Conservation (phyloP, 92 coral and sea anemone species). For the Porites rus region DNA sequence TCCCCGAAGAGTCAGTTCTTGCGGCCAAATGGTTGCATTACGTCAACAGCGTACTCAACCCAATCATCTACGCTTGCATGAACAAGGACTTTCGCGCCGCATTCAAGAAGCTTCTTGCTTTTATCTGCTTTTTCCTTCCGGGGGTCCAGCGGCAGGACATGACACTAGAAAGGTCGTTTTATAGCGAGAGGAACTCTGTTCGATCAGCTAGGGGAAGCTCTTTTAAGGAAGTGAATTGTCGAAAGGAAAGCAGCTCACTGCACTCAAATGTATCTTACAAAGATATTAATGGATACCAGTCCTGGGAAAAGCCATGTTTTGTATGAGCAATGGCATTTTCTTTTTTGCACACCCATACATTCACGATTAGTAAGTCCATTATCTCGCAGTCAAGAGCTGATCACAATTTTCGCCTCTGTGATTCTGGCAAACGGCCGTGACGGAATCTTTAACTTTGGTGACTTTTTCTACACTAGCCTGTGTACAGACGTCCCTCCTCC, state of each 20-base stretch:
- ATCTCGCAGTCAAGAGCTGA: too few relatives aligned
- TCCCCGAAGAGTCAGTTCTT: constrained; percentile 81
- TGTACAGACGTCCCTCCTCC: too few relatives aligned
- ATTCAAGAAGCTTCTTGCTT: constrained; percentile 84
- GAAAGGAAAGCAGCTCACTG: constrained; percentile 50
- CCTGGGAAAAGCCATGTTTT: constrained; percentile 32
- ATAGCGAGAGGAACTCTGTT: constrained; percentile 70
- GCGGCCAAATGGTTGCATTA: constrained; percentile 98
- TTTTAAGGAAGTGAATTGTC: constrained; percentile 28
- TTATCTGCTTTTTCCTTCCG: constrained; percentile 73
- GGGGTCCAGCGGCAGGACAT: constrained; percentile 77
- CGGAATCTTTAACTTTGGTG: too few relatives aligned
- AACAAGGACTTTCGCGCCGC: constrained; percentile 92
- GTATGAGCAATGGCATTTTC: not conserved
- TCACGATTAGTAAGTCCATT: not conserved
- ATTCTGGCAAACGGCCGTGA: too few relatives aligned
- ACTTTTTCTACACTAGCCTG: too few relatives aligned
- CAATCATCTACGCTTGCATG: constrained; percentile 96
- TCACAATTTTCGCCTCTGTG: too few relatives aligned
- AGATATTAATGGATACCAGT: constrained; percentile 42
- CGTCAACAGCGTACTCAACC: constrained; percentile 95
- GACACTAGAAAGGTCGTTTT: constrained; percentile 68
- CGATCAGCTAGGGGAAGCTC: constrained; percentile 47
- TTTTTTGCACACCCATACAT: not conserved
- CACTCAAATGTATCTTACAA: constrained; percentile 13